Evolutionary conservation across 2,797 vertebrate species (phyloP).

Genomic region (Anguilla megastoma): DNA sequence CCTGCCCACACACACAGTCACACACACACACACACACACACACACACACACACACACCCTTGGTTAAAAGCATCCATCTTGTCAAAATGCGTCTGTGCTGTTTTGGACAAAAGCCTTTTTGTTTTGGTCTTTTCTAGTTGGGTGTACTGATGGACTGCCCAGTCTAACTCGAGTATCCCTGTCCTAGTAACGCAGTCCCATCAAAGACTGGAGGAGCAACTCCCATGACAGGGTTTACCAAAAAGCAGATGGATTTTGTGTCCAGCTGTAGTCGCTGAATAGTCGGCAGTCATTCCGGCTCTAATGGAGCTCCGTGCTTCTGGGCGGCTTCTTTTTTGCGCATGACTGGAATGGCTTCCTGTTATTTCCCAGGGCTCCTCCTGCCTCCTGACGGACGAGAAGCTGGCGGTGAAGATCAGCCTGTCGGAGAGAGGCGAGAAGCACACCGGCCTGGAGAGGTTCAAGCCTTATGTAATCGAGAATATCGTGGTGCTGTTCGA

Average conservation of each 20-base stretch:
- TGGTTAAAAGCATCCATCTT: neutral
- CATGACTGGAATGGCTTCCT: slow-evolving; percentile 53
- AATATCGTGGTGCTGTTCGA: slow-evolving; percentile 90
- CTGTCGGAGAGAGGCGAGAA: slow-evolving; percentile 82
- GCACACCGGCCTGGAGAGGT: slow-evolving; percentile 86
- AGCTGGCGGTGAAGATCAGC: slow-evolving; percentile 86
- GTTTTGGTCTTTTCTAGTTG: neutral
- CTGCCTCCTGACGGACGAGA: slow-evolving; percentile 74
- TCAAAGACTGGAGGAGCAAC: neutral
- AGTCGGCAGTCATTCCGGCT: neutral
- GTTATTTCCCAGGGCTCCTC: slow-evolving; percentile 64
- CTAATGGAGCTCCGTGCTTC: neutral
- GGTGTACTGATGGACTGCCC: neutral
- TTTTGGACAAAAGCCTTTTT: neutral
- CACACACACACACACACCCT: neutral
- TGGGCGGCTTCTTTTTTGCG: neutral
- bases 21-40: too few species aligned
- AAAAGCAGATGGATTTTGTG: neutral
- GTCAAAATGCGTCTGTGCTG: neutral
- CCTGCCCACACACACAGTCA: neutral
- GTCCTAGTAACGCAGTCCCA: neutral
- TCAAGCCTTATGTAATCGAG: slow-evolving; percentile 90
- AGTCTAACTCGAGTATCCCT: neutral
- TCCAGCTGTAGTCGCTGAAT: neutral
- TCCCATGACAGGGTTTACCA: neutral